Evolutionary conservation across 1,140 invertebrate genomes (phyloP).

Genomic region (Dinothrombium tinctorium): DNA sequence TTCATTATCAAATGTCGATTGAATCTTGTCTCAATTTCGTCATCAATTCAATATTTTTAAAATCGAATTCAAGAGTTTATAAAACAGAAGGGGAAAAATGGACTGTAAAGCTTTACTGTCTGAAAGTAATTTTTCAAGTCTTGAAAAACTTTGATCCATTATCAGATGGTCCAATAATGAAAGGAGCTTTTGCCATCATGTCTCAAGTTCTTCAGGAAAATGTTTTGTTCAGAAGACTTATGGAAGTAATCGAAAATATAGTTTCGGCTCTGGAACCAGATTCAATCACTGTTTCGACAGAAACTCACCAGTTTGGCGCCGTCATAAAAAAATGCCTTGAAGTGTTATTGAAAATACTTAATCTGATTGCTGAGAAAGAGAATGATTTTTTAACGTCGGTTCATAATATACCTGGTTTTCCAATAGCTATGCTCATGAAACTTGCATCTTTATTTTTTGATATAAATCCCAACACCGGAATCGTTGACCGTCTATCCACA

Average conservation of each 20-base stretch:
- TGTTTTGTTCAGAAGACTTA: slow-evolving; percentile 10
- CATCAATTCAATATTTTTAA: slow-evolving; percentile 9
- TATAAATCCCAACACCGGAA: slow-evolving; percentile 8
- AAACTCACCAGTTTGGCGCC: not conserved
- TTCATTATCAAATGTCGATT: slow-evolving; percentile 1
- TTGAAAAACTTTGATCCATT: slow-evolving; percentile 7
- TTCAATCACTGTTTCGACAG: not conserved
- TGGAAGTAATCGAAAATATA: slow-evolving; percentile 9
- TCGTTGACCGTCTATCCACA: slow-evolving; percentile 10
- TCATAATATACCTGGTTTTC: slow-evolving; percentile 6
- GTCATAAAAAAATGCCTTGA: slow-evolving; percentile 7
- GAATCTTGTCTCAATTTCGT: slow-evolving; percentile 10
- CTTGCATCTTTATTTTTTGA: slow-evolving; percentile 10
- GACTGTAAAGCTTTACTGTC: slow-evolving; percentile 6
- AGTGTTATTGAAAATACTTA: slow-evolving; percentile 7
- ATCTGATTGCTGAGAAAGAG: slow-evolving; percentile 7
- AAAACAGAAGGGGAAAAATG: slow-evolving; percentile 12
- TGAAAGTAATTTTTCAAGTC: slow-evolving; percentile 5
- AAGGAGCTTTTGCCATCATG: slow-evolving; percentile 6
- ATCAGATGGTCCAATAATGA: slow-evolving; percentile 1
- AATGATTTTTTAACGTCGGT: slow-evolving; percentile 8
- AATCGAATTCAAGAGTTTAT: slow-evolving; percentile 8
- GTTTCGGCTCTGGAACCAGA: not conserved
- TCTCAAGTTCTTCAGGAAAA: slow-evolving; percentile 13
- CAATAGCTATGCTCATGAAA: slow-evolving; percentile 7